Conservation (phyloP, 2,113 vertebrate genomes). For the Nansenia antarctica region DNA sequence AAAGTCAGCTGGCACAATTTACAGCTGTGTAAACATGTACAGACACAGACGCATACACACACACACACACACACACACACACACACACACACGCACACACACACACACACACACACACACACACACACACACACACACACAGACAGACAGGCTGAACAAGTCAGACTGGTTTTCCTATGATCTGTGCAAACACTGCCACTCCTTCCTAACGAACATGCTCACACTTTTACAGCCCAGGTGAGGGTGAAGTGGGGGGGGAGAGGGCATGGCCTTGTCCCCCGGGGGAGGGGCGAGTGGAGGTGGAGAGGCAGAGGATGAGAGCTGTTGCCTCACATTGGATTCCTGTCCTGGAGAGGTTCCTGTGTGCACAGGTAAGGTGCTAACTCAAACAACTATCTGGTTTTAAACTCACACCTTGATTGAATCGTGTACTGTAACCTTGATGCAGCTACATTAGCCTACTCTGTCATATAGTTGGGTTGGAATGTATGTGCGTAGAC, state of each 20-base stretch:
- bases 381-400: slow-evolving; percentile 1
- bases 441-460: background rate
- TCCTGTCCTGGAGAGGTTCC: slow-evolving; percentile 38
- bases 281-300: slow-evolving; percentile 56
- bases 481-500: too few relatives aligned
- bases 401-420: background rate
- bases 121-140: background rate
- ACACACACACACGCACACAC: background rate
- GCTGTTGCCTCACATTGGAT: slow-evolving; percentile 53
- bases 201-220: slow-evolving; percentile 44
- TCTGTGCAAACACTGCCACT: slow-evolving; percentile 55
- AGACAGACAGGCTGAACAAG: slow-evolving; percentile 25
- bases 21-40: background rate
- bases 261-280: slow-evolving; percentile 39
- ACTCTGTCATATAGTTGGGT: background rate
- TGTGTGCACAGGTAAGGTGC: slow-evolving; percentile 64
- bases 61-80: background rate
- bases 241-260: slow-evolving; percentile 3
- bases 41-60: slow-evolving; percentile 1
- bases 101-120: background rate
- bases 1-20: background rate
- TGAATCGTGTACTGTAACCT: background rate
- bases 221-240: slow-evolving; percentile 56
- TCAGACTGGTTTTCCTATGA: slow-evolving; percentile 52
- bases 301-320: slow-evolving; percentile 36